phyloP scores from a whole-genome alignment of 2,797 vertebrate species.

The Anguilla marmorata region DNA sequence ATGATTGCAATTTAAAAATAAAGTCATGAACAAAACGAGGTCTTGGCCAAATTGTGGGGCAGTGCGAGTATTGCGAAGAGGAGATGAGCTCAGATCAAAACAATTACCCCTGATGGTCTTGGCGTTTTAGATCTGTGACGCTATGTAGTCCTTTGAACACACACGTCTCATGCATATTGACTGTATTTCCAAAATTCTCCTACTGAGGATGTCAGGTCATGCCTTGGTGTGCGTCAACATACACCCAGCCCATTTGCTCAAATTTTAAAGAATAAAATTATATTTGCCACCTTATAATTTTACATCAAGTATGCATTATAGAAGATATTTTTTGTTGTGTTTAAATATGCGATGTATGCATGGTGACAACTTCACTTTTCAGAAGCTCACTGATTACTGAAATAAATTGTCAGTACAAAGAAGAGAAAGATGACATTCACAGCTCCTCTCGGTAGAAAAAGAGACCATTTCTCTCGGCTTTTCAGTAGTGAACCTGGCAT shows the following conservation, averaged over 20 bases:
- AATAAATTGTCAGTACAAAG: not conserved
- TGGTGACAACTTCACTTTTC: not conserved
- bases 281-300: not conserved
- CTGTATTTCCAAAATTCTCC: not conserved
- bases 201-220: not conserved
- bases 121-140: not conserved
- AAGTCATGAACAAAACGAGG: not conserved
- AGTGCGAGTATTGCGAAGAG: not conserved
- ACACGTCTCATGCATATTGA: not conserved
- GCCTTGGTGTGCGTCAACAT: not conserved
- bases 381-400: not conserved
- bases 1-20: not conserved
- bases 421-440: not conserved
- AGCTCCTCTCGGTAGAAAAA: not conserved
- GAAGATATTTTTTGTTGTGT: not conserved
- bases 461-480: not conserved
- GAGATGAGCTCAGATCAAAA: not conserved
- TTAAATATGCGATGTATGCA: not conserved
- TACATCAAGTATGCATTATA: not conserved
- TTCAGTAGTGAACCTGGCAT: not conserved
- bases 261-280: not conserved
- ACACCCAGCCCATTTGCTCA: not conserved
- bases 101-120: not conserved
- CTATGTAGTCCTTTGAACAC: not conserved
- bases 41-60: not conserved